Evolutionary conservation across 2,888 invertebrate species (phyloP).

Genomic region (Aricia artaxerxes): DNA sequence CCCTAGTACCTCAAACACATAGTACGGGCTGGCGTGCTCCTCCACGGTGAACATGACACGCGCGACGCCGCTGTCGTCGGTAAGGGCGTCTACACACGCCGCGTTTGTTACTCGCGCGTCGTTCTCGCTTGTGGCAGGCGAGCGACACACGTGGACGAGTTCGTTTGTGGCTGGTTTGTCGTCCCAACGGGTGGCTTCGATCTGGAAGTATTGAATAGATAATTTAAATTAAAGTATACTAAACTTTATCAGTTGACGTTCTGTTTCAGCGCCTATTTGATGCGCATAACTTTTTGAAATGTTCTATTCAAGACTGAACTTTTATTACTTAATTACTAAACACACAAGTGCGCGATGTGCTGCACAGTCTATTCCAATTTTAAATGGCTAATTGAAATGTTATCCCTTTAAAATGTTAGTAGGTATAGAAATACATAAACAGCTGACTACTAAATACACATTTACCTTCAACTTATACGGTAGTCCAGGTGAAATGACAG

Average conservation of each 20-base stretch:
- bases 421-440: too few relatives aligned
- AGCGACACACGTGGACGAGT: conserved; percentile 59
- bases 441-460: too few relatives aligned
- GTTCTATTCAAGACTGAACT: too few relatives aligned
- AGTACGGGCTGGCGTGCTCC: conserved; percentile 51
- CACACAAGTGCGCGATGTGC: too few relatives aligned
- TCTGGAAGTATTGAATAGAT: conserved; percentile 46
- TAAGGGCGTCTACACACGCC: conserved; percentile 53
- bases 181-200: conserved; percentile 72
- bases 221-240: too few relatives aligned
- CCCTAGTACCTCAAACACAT: conserved; percentile 56
- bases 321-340: too few relatives aligned
- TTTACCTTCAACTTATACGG: conserved; percentile 84
- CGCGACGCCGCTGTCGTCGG: conserved; percentile 59
- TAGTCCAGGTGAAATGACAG: conserved; percentile 85
- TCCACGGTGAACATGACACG: conserved; percentile 59
- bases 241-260: too few relatives aligned
- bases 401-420: too few relatives aligned
- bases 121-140: conserved; percentile 42
- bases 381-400: too few relatives aligned
- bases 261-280: too few relatives aligned
- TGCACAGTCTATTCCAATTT: too few relatives aligned
- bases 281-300: too few relatives aligned
- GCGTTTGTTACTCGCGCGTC: conserved; percentile 28
- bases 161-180: conserved; percentile 61